Evolutionary conservation across 1,140 invertebrate genomes (phyloP), one percentile per base, ranked within the genome.

Genomic region (Drosophila subobscura): DNA sequence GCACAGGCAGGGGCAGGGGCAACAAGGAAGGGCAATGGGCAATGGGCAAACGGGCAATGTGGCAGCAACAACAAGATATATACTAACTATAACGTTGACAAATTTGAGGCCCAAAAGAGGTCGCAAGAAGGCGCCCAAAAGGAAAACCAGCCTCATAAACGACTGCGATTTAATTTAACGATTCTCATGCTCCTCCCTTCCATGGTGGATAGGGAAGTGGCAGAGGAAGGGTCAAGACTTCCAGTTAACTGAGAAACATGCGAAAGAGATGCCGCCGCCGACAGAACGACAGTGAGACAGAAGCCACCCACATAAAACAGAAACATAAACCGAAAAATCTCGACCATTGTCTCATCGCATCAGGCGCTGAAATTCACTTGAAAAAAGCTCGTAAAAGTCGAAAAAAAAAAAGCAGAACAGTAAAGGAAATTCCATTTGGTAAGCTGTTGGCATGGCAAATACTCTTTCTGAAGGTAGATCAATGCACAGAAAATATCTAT

Each of bases 161-260:
- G 81, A 81, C 81, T 70, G 84, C 72, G 84, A 88, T 88, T 86
- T 88, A 86, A 88, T 88, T 86, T 86, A 89, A 86, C 83, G 83
- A 86, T 86, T 86, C 79, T 74, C 66, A 75, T 72, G 75, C 74
- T 67, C 42, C 75, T 63, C 16, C 16, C 16, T 20, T 20, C 16
- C 33, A 52, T 37, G 37, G 53, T 52, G 61, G 60, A 37, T 37
- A 37, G 33, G 33, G 33, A 60, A 50, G 42, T 40, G 70, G 20
- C 42, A 45, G 55, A 64, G 58, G 33, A 14, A 20, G 51, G 67
- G 16, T 72, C 54, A 45, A 56, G 55, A 37, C 33, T 58, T 58
- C 57, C 68, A 77, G 59, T 86, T 86, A 85, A 81, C 80, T 75
- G 77, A 83, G 75, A 86, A 70, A 75, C 23, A 47, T 44, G 29